Base-by-base conservation (phyloP, 2,888 invertebrate genomes). In the Pycnomerus fuliginosus region DNA sequence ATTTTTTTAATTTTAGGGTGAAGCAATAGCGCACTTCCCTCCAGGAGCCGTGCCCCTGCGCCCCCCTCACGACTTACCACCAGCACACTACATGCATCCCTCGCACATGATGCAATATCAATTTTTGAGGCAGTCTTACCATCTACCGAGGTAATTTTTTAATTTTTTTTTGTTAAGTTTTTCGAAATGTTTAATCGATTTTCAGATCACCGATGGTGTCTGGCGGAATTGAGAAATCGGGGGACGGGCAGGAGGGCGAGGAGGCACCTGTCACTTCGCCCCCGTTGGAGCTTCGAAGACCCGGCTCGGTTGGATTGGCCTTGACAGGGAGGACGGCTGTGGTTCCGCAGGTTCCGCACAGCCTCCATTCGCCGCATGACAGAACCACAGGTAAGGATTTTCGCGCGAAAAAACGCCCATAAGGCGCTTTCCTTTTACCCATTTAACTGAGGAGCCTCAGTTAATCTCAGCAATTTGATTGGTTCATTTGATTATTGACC, bases 321-420 rank as follows among this genome's bases (percentile, higher is more conserved):
- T 54, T 68, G 25, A 62, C 67, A 14, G 75, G 75, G 25, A 75
- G 83, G 54, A 80, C 78, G 28, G 75, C 78, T 42, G 80, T 79
- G 54, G 85, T 81, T 61, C 85, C 82, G 50, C 85, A 78, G 45
- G 81, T 82, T 55, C 75, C 83, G 56, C 84, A 84, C 69, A 84
- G 84, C 63, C 84, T 84, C 25, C 84, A 84, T 69, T 84, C 84
- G 64, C 84, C 84, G 25, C 80, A 81, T 55, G 83, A 87, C 69
- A 76, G 87, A 60, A 75, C 82, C 50, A 79, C 82, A 55, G 80
- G 83, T 77, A 71, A 60, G 40, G 14, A n/a, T n/a, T n/a, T n/a
- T n/a, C n/a, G n/a, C n/a, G n/a, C n/a, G n/a, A n/a, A n/a, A n/a
- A n/a, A n/a, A n/a, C n/a, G n/a, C n/a, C n/a, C n/a, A n/a, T n/a